Conservation (phyloP, 2,113 vertebrate species). For the Alexandromys fortis region DNA sequence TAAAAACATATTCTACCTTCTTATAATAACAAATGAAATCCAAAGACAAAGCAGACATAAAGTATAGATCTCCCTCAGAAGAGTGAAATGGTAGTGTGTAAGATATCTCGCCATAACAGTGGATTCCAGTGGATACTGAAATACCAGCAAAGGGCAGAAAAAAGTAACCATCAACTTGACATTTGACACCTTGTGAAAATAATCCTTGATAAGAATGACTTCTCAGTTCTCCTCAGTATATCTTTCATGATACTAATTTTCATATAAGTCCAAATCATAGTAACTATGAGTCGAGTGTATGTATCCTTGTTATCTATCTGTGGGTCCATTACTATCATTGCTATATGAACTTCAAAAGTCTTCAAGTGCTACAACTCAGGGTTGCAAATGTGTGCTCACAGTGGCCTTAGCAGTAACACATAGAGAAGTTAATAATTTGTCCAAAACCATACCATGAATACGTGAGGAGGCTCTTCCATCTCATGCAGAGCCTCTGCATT, state of each 20-base stretch:
- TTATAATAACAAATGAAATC: background rate
- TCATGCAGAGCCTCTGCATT: background rate
- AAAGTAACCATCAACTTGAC: background rate
- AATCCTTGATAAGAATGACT: background rate
- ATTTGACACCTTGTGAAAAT: background rate
- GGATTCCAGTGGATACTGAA: background rate
- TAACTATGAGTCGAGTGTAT: background rate
- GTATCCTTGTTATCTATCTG: background rate
- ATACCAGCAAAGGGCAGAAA: background rate
- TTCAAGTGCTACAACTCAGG: background rate
- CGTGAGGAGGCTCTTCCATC: rapidly evolving
- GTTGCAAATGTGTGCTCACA: background rate
- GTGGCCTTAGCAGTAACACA: background rate
- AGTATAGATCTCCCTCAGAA: background rate
- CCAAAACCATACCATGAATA: background rate
- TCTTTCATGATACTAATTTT: background rate
- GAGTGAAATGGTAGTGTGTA: background rate
- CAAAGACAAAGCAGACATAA: background rate
- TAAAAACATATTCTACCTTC: background rate
- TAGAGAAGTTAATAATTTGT: background rate
- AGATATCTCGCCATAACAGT: background rate
- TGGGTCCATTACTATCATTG: background rate
- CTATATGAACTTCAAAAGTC: background rate
- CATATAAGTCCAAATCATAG: background rate
- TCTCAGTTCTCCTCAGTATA: background rate